phyloP scores from a whole-genome alignment of 2,888 invertebrate species.

The Cryptocephalus primarius region DNA sequence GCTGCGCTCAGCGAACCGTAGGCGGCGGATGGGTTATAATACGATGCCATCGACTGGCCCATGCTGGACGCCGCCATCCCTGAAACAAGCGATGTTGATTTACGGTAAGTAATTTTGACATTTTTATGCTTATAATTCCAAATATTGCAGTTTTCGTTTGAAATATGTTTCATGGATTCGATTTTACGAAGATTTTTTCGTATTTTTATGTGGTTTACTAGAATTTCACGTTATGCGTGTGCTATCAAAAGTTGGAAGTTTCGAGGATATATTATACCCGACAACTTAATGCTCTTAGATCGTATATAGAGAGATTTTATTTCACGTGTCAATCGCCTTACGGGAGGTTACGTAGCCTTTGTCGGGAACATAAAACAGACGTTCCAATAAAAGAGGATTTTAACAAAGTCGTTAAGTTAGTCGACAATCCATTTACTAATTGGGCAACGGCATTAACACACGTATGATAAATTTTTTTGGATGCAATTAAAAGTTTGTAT shows the following conservation, averaged over 20 bases:
- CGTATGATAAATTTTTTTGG: conserved; percentile 7
- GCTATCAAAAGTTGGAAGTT: no score
- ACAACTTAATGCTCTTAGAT: no score
- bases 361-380: conserved; percentile 3
- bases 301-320: no score
- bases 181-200: no score
- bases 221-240: no score
- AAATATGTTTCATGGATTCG: no score
- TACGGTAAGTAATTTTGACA: not conserved
- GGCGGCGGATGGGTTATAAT: conserved; percentile 59
- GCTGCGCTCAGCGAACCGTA: conserved; percentile 63
- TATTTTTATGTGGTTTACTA: no score
- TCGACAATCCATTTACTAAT: conserved; percentile 7
- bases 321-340: no score
- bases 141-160: no score
- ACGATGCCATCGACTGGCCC: conserved; percentile 59
- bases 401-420: conserved; percentile 7
- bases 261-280: no score
- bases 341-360: not conserved
- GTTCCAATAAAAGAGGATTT: conserved; percentile 3
- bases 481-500: conserved; percentile 4
- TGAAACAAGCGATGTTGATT: conserved; percentile 28
- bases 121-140: not conserved
- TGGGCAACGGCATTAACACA: conserved; percentile 7
- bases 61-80: conserved; percentile 59